phyloP scores from a whole-genome alignment of 2,888 invertebrate genomes.

The Clivina fossor region DNA sequence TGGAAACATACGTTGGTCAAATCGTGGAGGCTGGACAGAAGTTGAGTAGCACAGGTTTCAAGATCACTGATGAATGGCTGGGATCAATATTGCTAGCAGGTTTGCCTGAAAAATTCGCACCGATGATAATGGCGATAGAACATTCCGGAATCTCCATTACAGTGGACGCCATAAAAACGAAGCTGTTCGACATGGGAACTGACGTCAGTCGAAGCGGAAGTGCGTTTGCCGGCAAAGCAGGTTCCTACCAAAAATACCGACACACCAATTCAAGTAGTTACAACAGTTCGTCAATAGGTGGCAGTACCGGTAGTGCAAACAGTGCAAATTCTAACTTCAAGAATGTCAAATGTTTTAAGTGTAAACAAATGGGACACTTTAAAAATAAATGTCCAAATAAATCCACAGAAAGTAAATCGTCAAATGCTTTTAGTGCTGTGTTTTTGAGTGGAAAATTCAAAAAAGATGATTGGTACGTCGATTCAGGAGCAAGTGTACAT shows the following conservation, averaged over 20 bases:
- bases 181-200: constrained; percentile 36
- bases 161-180: constrained; percentile 37
- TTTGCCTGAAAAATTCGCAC: constrained; percentile 34
- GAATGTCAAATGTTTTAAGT: background rate
- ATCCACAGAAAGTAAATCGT: background rate
- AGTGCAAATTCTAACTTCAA: too few relatives aligned
- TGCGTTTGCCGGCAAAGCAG: too few relatives aligned
- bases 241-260: too few relatives aligned
- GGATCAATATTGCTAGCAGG: constrained; percentile 38
- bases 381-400: background rate
- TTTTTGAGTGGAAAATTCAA: background rate
- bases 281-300: too few relatives aligned
- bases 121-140: constrained; percentile 40
- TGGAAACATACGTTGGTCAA: constrained; percentile 40
- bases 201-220: too few relatives aligned
- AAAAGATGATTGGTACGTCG: background rate
- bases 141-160: constrained; percentile 38
- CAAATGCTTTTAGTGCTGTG: background rate
- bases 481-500: background rate
- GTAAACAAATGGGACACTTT: background rate
- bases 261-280: too few relatives aligned
- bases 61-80: constrained; percentile 41
- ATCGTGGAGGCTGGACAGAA: constrained; percentile 39
- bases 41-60: constrained; percentile 39
- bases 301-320: too few relatives aligned